Evolutionary conservation across 2,113 vertebrate species (phyloP).

Genomic region (Salvelinus alpinus): DNA sequence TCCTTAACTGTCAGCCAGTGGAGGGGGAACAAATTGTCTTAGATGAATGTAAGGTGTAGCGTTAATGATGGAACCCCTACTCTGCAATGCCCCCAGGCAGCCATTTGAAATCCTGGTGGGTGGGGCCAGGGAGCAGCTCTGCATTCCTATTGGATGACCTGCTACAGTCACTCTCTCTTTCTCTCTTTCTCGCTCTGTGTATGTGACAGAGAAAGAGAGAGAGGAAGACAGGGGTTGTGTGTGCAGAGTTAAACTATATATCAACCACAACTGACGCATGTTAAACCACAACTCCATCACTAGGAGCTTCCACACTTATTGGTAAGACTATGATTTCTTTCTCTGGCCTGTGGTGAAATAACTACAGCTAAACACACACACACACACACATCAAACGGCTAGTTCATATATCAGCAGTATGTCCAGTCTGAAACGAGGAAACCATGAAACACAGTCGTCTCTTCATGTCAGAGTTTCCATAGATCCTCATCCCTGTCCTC

Average conservation of each 20-base stretch:
- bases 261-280: constrained; percentile 2
- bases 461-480: constrained; percentile 17
- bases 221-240: too few relatives aligned
- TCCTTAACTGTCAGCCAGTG: constrained; percentile 65
- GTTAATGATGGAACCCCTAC: constrained; percentile 66
- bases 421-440: constrained; percentile 16
- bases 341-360: background rate
- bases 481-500: constrained; percentile 19
- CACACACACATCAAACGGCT: constrained; percentile 12
- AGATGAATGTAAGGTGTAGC: constrained; percentile 77
- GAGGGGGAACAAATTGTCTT: constrained; percentile 75
- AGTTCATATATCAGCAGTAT: constrained; percentile 45
- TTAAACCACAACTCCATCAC: constrained; percentile 14
- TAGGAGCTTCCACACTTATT: constrained; percentile 31
- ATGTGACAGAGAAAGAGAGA: background rate
- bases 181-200: background rate
- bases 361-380: background rate
- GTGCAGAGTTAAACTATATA: background rate
- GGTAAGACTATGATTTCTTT: constrained; percentile 3
- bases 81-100: constrained; percentile 47
- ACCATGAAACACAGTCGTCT: constrained; percentile 38
- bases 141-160: constrained; percentile 37
- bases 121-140: constrained; percentile 38
- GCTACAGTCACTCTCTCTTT: constrained; percentile 9
- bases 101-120: constrained; percentile 43